Evolutionary conservation across 2,888 invertebrate genomes (phyloP), one percentile per base, ranked within the genome.

Genomic region (Ectemnius cavifrons): DNA sequence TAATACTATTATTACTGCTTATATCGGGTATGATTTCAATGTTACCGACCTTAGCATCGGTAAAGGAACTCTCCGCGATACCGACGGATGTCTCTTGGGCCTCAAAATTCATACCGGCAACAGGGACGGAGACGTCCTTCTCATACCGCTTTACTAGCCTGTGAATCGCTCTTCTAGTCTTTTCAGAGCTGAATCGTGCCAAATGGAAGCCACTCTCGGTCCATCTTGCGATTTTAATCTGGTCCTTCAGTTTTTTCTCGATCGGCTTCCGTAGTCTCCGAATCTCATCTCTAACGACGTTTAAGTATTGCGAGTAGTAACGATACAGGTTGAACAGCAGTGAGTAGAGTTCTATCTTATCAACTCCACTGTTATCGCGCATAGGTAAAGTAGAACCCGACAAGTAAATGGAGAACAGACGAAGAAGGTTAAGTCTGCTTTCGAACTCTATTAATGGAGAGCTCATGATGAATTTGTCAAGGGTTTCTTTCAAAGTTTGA

Each of bases 151-250:
- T 96, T 45, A 97, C 94, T 87, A 95, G 95, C 89, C 97, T 98
- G 88, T 96, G 96, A 11, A 99, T 92, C 20, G 95, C 96, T 77
- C 95, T 94, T 88, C 98, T 98, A 0, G 97, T 96, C 87, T 97
- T 97, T 56, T 96, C 95, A 0, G 98, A 95, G 0, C 97, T 96
- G 81, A 96, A 96, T 83, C 96, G 97, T 67, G 99, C 95, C 46
- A 98, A 95, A 94, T 97, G 98, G 89, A 98, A 98, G 86, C 96
- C 99, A 14, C 97, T 94, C 87, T 99, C 99, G 85, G 96, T 97
- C 96, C 99, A 99, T 52, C 97, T 94, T 64, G 96, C 96, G 67
- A 99, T 98, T 91, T 98, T 98, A 0, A 99, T 96, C 88, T 97
- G 97, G 82, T 98, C 98, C 81, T 95, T 95, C 13, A 99, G 91